Conservation (phyloP, 1,140 invertebrate genomes). For the Drosophila azteca region DNA sequence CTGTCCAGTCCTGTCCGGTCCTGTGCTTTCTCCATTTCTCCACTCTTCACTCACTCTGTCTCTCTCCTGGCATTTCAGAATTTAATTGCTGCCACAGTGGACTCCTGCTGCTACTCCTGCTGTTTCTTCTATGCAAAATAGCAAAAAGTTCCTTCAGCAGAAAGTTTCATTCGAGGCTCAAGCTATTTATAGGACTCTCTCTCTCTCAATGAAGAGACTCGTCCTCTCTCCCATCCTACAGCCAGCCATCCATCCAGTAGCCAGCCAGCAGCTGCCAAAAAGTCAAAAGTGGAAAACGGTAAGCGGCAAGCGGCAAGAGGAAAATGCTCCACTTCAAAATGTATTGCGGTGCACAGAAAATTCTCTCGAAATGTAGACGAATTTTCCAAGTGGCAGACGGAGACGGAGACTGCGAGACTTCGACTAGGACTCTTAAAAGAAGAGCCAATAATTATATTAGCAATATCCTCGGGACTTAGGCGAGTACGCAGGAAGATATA, state of each 20-base stretch:
- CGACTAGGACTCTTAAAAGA: constrained; percentile 2
- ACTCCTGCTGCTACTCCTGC: not conserved
- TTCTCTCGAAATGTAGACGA: constrained; percentile 22
- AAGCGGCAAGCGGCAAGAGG: not conserved
- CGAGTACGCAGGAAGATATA: too few species aligned
- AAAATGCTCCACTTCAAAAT: constrained; percentile 39
- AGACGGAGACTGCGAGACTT: too few species aligned
- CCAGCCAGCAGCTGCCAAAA: constrained; percentile 13
- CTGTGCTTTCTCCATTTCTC: not conserved
- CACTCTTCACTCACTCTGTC: constrained; percentile 2
- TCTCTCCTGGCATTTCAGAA: constrained; percentile 36
- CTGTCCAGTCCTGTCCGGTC: constrained; percentile 26
- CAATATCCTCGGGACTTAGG: constrained; percentile 33
- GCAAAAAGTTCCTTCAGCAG: not conserved
- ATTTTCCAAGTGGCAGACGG: not conserved
- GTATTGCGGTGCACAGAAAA: constrained; percentile 31
- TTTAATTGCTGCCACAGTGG: constrained; percentile 47
- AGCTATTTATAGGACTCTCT: constrained; percentile 43
- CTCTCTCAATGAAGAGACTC: constrained; percentile 14
- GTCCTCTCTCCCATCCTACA: not conserved
- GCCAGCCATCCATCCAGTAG: constrained; percentile 20
- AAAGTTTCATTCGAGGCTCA: constrained; percentile 54
- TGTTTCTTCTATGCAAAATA: constrained; percentile 33
- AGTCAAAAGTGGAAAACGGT: constrained; percentile 53
- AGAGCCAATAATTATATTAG: constrained; percentile 63